Conservation (phyloP, 2,888 invertebrate species). For the Hirudinaria manillensis region DNA sequence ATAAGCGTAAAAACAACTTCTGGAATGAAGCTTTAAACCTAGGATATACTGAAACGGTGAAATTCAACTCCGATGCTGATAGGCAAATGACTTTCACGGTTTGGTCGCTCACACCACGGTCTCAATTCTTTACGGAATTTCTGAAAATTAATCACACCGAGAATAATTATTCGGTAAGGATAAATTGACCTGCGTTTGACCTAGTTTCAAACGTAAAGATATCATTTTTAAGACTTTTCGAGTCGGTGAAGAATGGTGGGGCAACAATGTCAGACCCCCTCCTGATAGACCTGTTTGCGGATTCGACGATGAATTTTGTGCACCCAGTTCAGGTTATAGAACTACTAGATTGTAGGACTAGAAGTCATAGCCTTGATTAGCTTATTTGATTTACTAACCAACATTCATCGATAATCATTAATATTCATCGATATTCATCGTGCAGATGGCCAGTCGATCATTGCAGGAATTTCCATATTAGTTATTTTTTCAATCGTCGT, state of each 20-base stretch:
- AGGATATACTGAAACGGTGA: background rate
- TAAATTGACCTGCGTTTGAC: no score
- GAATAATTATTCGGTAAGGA: constrained; percentile 4
- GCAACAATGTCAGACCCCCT: constrained; percentile 4
- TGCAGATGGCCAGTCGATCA: no score
- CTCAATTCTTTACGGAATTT: background rate
- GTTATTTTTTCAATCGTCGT: no score
- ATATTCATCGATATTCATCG: no score
- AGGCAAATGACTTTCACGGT: constrained; percentile 19
- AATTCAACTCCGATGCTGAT: constrained; percentile 5
- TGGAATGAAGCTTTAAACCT: background rate
- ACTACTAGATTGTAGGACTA: background rate
- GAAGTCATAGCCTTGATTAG: background rate
- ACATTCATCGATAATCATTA: no score
- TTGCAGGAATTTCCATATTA: no score
- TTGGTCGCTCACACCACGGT: background rate
- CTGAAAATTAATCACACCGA: constrained; percentile 3
- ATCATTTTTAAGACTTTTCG: background rate
- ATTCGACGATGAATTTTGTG: constrained; percentile 11
- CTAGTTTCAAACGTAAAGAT: no score
- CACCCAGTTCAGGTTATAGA: background rate
- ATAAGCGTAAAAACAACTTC: background rate
- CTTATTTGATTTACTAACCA: background rate
- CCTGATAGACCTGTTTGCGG: background rate
- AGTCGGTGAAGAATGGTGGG: background rate